These are phyloP conservation scores for Mionectes macconnelli DNA, from an alignment of 2,113 vertebrate species.

Conservation along the genomic window DNA sequence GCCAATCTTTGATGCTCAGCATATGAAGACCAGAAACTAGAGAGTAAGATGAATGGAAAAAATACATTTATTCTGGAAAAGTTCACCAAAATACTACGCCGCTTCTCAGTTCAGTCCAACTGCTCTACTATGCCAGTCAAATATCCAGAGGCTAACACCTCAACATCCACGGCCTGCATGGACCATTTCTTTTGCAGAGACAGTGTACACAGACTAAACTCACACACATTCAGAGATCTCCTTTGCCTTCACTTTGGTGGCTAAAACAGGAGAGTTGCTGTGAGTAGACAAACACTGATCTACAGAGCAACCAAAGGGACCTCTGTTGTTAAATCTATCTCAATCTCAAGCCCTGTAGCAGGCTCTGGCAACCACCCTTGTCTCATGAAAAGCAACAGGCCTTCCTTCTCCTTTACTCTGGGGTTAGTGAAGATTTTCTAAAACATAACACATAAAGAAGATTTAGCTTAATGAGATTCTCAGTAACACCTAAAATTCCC, in stretches of 20 bases:
- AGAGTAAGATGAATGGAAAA: not conserved
- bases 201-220: not conserved
- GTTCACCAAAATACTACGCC: not conserved
- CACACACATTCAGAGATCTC: not conserved
- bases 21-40: not conserved
- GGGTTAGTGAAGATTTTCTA: not conserved
- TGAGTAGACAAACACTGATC: not conserved
- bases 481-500: not conserved
- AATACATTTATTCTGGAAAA: not conserved
- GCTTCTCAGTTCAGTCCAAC: not conserved
- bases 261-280: not conserved
- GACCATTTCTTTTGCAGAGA: not conserved
- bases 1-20: not conserved
- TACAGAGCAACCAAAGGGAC: not conserved
- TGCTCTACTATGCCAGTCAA: not conserved
- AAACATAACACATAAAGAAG: not conserved
- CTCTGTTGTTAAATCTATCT: not conserved
- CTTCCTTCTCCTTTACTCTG: not conserved
- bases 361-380: not conserved
- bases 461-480: conserved; percentile 6
- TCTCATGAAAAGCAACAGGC: conserved; percentile 31
- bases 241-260: not conserved
- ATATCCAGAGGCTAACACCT: not conserved
- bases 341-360: not conserved
- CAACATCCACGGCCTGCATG: not conserved